Evolutionary conservation across 2,797 vertebrate species (phyloP).

Genomic region (Otolemur crassicaudatus): DNA sequence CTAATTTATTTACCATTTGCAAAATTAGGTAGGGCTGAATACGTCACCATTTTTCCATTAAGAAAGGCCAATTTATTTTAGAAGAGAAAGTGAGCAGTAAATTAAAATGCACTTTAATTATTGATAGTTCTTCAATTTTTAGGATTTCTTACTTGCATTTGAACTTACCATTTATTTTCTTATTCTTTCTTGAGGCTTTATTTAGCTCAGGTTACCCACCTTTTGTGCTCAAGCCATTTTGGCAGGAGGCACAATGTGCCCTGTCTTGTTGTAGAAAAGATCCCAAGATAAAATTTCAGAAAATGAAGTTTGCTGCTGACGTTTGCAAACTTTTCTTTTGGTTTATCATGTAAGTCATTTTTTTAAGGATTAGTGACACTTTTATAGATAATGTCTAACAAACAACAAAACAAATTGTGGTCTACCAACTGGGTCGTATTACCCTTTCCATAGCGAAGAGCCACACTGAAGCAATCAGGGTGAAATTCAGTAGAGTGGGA

Average conservation of each 20-base stretch:
- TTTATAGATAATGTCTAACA: not conserved
- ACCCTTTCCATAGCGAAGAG: too few species aligned
- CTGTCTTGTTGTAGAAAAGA: constrained; percentile 71
- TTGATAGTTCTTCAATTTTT: constrained; percentile 90
- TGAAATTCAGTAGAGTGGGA: too few species aligned
- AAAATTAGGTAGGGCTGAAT: not conserved
- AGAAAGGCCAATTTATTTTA: not conserved
- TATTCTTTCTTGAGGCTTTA: constrained; percentile 88
- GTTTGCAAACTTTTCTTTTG: not conserved
- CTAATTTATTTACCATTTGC: not conserved
- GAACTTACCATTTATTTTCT: constrained; percentile 87
- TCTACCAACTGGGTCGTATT: not conserved
- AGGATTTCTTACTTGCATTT: constrained; percentile 73
- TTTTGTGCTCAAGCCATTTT: constrained; percentile 60
- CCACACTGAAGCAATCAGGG: too few species aligned
- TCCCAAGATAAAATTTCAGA: constrained; percentile 77
- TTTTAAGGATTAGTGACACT: not conserved
- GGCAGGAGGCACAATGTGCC: constrained; percentile 38
- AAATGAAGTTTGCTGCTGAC: constrained; percentile 51
- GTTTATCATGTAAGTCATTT: not conserved
- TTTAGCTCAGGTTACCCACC: constrained; percentile 80
- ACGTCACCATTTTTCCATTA: not conserved
- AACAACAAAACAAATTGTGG: constrained; percentile 57
- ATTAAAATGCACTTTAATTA: constrained; percentile 90
- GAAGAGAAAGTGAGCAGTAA: not conserved